Percentiles rank a stretch among this genome's conserved stretches.
Evolutionary conservation across 2,888 invertebrate species (phyloP).

Genomic region (Oscheius sp.): DNA sequence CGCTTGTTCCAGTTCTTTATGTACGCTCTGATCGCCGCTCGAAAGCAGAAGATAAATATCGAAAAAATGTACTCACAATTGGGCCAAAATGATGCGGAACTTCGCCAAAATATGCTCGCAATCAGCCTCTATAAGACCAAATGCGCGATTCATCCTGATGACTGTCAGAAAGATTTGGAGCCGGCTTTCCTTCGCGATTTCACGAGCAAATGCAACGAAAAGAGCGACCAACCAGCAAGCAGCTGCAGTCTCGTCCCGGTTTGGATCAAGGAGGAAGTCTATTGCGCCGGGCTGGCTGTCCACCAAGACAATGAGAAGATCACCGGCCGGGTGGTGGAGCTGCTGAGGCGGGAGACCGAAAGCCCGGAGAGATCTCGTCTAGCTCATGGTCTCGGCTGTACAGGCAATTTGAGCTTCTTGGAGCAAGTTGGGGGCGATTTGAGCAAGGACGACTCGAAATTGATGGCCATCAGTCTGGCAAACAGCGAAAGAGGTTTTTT

Average conservation of each 20-base stretch:
- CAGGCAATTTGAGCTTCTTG: no score
- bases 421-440: no score
- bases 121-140: neutral
- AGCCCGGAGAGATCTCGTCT: no score
- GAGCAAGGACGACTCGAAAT: slow-evolving; percentile 3
- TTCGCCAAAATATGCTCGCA: no score
- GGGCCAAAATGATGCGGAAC: neutral
- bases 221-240: neutral
- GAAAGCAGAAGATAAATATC: neutral
- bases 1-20: neutral
- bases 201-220: neutral
- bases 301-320: neutral
- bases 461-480: neutral
- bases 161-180: neutral
- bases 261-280: neutral
- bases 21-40: neutral
- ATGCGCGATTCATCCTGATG: neutral
- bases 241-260: neutral
- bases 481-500: no score
- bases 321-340: no score
- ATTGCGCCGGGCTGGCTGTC: neutral
- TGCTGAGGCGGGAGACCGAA: no score
- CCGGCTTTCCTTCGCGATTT: neutral
- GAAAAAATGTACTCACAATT: neutral
- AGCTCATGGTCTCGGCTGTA: no score